phyloP scores from a whole-genome alignment of 2,888 invertebrate species.

The Macrophya annulata region DNA sequence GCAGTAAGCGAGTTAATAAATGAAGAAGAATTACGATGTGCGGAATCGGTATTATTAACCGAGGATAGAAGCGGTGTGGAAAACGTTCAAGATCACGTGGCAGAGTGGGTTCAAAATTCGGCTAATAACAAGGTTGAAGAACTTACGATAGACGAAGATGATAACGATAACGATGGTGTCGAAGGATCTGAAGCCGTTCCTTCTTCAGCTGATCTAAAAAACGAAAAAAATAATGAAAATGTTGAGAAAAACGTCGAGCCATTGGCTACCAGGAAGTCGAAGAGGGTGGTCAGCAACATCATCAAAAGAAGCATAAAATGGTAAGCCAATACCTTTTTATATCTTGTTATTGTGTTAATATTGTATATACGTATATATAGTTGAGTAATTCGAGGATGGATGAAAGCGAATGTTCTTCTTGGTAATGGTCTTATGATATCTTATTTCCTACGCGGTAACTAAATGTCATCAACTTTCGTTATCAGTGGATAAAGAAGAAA shows the following conservation, averaged over 20 bases:
- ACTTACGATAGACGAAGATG: constrained; percentile 57
- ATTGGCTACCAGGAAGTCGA: constrained; percentile 71
- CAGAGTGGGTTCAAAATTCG: constrained; percentile 79
- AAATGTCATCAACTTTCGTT: background rate
- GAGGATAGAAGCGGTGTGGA: constrained; percentile 64
- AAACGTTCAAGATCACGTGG: constrained; percentile 76
- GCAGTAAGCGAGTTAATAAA: constrained; percentile 72
- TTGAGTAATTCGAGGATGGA: background rate
- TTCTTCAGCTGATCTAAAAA: background rate
- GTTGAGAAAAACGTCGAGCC: constrained; percentile 49
- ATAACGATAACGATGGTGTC: constrained; percentile 54
- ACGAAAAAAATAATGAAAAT: background rate
- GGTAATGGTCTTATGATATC: background rate
- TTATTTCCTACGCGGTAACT: constrained; percentile 10
- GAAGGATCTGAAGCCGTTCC: constrained; percentile 57
- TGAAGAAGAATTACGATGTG: constrained; percentile 71
- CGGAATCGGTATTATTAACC: constrained; percentile 70
- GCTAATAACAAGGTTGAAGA: constrained; percentile 70
- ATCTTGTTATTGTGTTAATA: background rate
- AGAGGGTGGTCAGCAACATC: constrained; percentile 74
- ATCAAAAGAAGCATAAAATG: constrained; percentile 77
- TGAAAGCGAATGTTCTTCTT: background rate
- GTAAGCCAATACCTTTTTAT: constrained; percentile 68
- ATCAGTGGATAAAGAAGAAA: constrained; percentile 2
- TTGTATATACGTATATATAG: background rate